Evolutionary conservation across 30 jellyfish, hydroid and myxozoan genomes (phyloP).

Genomic region (Catostylus mosaicus): DNA sequence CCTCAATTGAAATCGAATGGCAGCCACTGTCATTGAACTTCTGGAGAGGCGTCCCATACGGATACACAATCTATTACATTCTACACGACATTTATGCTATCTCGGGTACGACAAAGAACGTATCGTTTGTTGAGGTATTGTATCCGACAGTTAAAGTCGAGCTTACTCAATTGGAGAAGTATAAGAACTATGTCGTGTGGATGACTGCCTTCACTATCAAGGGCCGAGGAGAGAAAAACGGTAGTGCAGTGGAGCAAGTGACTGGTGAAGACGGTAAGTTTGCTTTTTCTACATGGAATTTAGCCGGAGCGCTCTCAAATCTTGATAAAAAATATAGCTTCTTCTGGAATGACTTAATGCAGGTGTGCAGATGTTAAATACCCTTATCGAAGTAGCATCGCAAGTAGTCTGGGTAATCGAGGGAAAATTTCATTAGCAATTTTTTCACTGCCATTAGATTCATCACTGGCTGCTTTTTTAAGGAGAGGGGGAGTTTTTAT

Average conservation of each 20-base stretch:
- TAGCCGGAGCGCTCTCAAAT: no score
- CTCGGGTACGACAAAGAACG: slow-evolving; percentile 22
- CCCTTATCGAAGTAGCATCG: no score
- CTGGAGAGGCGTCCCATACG: slow-evolving; percentile 51
- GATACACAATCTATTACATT: slow-evolving; percentile 19
- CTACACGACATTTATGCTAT: slow-evolving; percentile 5
- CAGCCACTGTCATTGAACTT: neutral
- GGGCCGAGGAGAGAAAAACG: slow-evolving; percentile 35
- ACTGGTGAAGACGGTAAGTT: slow-evolving; percentile 56
- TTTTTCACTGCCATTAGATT: no score
- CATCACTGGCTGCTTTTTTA: no score
- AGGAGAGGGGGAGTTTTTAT: no score
- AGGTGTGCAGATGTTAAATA: no score
- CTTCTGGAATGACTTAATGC: no score
- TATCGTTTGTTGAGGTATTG: neutral
- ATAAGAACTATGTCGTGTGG: slow-evolving; percentile 52
- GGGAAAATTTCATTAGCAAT: no score
- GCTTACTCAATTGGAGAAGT: slow-evolving; percentile 27
- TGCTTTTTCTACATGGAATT: no score
- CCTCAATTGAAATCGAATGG: slow-evolving; percentile 44
- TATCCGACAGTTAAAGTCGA: slow-evolving; percentile 7
- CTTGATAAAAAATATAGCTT: no score
- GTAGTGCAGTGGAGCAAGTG: slow-evolving; percentile 28
- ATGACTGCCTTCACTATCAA: slow-evolving; percentile 45
- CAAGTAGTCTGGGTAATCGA: no score